Evolutionary conservation across 2,113 vertebrate genomes (phyloP).

Genomic region (Montifringilla adamsi): DNA sequence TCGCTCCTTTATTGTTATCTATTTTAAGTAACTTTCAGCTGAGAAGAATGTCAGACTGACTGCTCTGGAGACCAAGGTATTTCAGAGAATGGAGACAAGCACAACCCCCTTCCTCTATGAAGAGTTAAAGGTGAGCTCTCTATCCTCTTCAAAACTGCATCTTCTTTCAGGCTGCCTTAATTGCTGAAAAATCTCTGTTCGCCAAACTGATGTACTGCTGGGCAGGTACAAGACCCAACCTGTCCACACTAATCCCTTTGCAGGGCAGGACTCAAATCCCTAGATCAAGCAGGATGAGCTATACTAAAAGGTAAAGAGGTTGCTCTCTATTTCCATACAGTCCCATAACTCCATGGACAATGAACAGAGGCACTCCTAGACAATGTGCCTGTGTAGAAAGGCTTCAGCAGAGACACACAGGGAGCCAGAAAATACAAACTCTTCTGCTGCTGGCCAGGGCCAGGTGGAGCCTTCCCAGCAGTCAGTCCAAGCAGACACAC

Average conservation of each 20-base stretch:
- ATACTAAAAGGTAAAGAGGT: not conserved
- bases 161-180: not conserved
- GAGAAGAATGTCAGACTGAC: not conserved
- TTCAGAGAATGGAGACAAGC: not conserved
- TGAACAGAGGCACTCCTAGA: not conserved
- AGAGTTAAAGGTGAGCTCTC: not conserved
- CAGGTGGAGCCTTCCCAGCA: not conserved
- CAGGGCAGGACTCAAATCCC: not conserved
- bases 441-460: not conserved
- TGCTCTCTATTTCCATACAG: not conserved
- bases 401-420: not conserved
- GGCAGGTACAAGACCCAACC: not conserved
- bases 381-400: not conserved
- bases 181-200: not conserved
- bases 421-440: not conserved
- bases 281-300: not conserved
- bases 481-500: not conserved
- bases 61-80: not conserved
- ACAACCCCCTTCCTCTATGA: not conserved
- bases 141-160: not conserved
- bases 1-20: not conserved
- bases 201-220: not conserved
- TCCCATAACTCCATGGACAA: rapidly evolving
- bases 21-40: constrained; percentile 8
- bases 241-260: not conserved